Evolutionary conservation across 2,888 invertebrate genomes (phyloP).

Genomic region (Mesorhabditis sp.): DNA sequence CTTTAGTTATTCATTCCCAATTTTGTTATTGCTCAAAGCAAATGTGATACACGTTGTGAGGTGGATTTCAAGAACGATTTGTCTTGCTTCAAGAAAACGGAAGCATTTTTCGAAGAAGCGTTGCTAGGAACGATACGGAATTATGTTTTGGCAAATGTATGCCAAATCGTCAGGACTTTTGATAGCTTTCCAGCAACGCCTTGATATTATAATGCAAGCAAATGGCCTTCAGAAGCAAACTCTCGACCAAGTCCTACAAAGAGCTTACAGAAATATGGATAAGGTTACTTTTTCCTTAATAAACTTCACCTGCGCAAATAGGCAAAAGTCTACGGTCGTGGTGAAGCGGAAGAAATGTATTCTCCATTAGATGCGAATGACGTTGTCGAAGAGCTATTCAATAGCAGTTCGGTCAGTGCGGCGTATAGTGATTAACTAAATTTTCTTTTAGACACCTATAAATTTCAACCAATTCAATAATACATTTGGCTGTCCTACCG

Average conservation of each 20-base stretch:
- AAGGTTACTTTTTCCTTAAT: background rate
- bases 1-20: no score
- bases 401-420: background rate
- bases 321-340: background rate
- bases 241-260: background rate
- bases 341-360: slow-evolving; percentile 2
- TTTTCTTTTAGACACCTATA: background rate
- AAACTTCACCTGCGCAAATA: background rate
- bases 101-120: background rate
- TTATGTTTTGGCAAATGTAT: background rate
- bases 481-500: slow-evolving; percentile 1
- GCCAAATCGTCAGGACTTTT: background rate
- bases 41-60: slow-evolving; percentile 5
- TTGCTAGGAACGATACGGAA: background rate
- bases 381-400: background rate
- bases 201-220: background rate
- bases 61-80: background rate
- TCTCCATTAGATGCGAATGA: background rate
- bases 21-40: background rate
- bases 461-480: background rate
- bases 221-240: background rate
- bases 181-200: background rate
- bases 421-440: background rate
- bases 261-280: background rate
- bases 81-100: background rate